Base-by-base conservation (phyloP, 1,140 invertebrate genomes). In the Drosophila sturtevanti region DNA sequence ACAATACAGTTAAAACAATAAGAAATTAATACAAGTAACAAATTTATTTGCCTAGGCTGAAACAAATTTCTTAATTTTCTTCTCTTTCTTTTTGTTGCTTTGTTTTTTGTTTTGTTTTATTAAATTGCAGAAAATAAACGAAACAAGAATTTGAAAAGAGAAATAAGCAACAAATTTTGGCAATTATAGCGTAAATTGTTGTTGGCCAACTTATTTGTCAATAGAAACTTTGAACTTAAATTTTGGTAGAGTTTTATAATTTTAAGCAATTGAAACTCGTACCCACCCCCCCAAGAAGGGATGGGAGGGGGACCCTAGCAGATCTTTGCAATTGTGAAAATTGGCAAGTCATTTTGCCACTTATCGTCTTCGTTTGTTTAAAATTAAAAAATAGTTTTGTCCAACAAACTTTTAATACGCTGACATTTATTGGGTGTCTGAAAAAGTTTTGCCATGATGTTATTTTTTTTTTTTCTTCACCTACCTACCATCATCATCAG, bases 371-470 rank as follows among this genome's bases (percentile, higher is more conserved):
- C 16, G 10, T 48, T 48, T 68, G 64, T 73, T 64, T 51, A 59
- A 77, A 70, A 74, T 68, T 56, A 35, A 73, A 77, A 77, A 77
- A 77, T 77, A 77, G 75, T 77, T 77, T 62, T 18, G 58, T 31
- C 27, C 35, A 77, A 74, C 70, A 60, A 69, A 77, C 65, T 74
- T 73, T 65, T 11, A 9, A 63, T 38, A 21, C 58, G 62, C 27
- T 74, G 75, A 74, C 75, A 70, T 74, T 74, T 77, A 77, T 70
- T 77, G 66, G 64, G 41, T 68, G 54, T 63, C 59, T 72, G 41
- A 41, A 52, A 31, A 48, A 48, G 54, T 56, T 56, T 34, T 56
- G 11, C 54, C 54, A 31, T 34, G 27, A 56, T 35, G 54, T 35
- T 18, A 34, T 56, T 56, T 56, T 34, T 56, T 56, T n/a, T n/a